These are phyloP conservation scores for Psilopsiagon aymara DNA, from an alignment of 2,113 vertebrate genomes.

Conservation along the genomic window DNA sequence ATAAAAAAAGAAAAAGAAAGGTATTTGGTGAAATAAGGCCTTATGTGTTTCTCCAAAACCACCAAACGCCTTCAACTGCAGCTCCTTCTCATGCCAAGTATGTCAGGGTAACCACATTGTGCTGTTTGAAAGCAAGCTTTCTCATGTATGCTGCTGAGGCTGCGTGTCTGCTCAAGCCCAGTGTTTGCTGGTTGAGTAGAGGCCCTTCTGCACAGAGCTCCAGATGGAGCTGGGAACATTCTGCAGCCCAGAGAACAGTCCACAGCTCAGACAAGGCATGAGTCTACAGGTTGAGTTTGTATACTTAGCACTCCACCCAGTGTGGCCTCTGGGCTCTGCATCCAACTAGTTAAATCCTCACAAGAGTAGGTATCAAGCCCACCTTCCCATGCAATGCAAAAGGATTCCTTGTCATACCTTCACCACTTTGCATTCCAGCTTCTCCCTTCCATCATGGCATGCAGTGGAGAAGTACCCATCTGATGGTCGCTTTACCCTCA, in stretches of 20 bases:
- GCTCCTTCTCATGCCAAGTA: not conserved
- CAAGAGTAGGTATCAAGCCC: not conserved
- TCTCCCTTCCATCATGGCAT: not conserved
- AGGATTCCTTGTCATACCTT: not conserved
- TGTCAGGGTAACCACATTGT: constrained; percentile 12
- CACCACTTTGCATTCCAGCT: not conserved
- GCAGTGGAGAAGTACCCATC: not conserved
- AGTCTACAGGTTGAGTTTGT: not conserved
- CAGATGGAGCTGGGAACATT: not conserved
- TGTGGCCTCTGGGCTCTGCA: constrained; percentile 1
- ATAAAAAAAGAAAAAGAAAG: not conserved
- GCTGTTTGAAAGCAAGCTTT: not conserved
- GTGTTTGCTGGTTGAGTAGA: not conserved
- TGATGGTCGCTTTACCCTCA: not conserved
- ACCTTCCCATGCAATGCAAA: not conserved
- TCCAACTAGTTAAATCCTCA: not conserved
- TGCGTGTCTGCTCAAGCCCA: not conserved
- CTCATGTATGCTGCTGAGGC: not conserved
- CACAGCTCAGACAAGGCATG: not conserved
- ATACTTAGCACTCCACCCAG: constrained; percentile 26
- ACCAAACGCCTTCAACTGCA: constrained; percentile 5
- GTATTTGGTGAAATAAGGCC: constrained; percentile 20
- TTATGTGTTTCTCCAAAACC: constrained; percentile 41
- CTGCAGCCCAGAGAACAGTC: not conserved
- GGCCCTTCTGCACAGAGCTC: not conserved